Conservation (phyloP, 2,888 invertebrate species). For the Lochmaea crataegi region DNA sequence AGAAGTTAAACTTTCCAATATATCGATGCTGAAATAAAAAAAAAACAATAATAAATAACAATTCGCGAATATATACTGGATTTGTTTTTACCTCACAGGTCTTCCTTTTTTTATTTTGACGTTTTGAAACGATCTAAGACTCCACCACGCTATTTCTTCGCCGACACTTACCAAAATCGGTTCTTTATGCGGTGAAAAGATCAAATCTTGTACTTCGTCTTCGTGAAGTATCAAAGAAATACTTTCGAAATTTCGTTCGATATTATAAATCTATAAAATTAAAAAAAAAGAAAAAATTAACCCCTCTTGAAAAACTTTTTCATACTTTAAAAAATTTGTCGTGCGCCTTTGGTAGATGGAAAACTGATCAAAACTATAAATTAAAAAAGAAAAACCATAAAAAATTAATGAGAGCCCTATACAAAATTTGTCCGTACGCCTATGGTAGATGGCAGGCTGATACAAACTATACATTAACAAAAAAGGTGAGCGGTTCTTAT, state of each 20-base stretch:
- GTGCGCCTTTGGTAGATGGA: too few relatives aligned
- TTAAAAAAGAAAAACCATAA: too few relatives aligned
- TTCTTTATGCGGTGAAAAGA: constrained; percentile 68
- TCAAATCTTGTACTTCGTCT: constrained; percentile 67
- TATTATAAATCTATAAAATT: constrained; percentile 41
- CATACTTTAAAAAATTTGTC: too few relatives aligned
- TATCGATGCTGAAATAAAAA: constrained; percentile 44
- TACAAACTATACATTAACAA: too few relatives aligned
- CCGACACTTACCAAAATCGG: constrained; percentile 69
- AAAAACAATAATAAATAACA: neutral
- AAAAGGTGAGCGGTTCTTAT: too few relatives aligned
- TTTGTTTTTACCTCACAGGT: constrained; percentile 38
- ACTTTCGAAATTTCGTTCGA: constrained; percentile 32
- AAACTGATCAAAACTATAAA: too few relatives aligned
- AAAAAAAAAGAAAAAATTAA: too few relatives aligned
- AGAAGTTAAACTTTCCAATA: constrained; percentile 33
- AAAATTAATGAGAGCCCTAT: too few relatives aligned
- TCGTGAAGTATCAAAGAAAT: constrained; percentile 67
- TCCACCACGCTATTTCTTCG: constrained; percentile 73
- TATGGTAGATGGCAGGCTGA: too few relatives aligned
- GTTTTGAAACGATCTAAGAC: constrained; percentile 53
- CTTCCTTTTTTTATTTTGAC: constrained; percentile 27
- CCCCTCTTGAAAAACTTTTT: too few relatives aligned
- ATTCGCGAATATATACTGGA: neutral
- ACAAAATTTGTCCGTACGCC: too few relatives aligned